A percentile compares a stretch with the other conserved stretches of the same genome.
Evolutionary conservation across 2,113 vertebrate species (phyloP).

Genomic region (Hiodon tergisus): DNA sequence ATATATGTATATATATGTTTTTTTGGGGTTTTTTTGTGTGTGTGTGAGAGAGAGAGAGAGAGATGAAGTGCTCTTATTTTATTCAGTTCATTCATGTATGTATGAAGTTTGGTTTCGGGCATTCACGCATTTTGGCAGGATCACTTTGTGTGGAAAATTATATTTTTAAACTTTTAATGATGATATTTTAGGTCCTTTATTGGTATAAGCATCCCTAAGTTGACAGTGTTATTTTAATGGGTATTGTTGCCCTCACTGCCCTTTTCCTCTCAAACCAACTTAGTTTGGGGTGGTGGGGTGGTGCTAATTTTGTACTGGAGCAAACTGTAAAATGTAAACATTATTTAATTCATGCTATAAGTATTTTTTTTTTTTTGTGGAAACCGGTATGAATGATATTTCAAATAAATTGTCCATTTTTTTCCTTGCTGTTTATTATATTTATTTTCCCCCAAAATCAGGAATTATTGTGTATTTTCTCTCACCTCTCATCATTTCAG

Average conservation of each 20-base stretch:
- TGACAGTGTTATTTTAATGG: not conserved
- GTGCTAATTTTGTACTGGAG: constrained; percentile 6
- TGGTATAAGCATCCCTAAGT: not conserved
- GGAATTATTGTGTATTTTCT: too few relatives aligned
- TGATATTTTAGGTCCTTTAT: not conserved
- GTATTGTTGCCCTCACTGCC: not conserved
- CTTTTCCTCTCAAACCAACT: not conserved
- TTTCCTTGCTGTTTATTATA: too few relatives aligned
- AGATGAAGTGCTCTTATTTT: constrained; percentile 7
- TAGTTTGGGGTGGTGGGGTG: not conserved
- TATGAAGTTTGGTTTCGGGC: constrained; percentile 14
- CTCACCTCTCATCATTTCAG: too few relatives aligned
- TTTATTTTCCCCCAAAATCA: too few relatives aligned
- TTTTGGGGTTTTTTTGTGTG: constrained; percentile 8
- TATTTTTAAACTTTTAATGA: not conserved
- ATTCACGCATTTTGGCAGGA: not conserved
- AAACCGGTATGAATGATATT: too few relatives aligned
- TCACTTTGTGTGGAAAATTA: not conserved
- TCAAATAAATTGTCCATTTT: too few relatives aligned
- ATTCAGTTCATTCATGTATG: constrained; percentile 3
- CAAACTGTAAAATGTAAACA: constrained; percentile 4
- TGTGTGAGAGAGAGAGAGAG: constrained; percentile 3
- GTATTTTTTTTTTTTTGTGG: too few relatives aligned
- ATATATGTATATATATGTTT: not conserved
- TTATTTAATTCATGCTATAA: constrained; percentile 16